Evolutionary conservation across 2,113 vertebrate species (phyloP), one percentile per base, ranked within the genome.

Genomic region (Maccullochella peelii): DNA sequence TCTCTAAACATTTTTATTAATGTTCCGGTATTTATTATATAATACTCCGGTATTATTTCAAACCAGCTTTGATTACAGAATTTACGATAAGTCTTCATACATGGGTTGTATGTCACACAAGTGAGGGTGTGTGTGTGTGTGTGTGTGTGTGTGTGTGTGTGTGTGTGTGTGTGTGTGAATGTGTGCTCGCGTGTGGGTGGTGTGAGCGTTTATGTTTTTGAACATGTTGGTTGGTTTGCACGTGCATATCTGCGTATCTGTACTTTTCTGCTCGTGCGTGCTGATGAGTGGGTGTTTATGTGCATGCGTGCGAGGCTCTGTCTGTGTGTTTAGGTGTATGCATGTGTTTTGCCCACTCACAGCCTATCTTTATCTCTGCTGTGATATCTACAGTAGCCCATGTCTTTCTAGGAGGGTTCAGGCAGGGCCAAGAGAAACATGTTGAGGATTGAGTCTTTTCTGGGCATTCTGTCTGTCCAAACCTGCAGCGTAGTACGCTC

Each of bases 321-420:
- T 73, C 25, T 63, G 44, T 81, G 81, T 80, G 77, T 85, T 65
- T 77, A 27, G 57, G 78, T 76, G 74, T 63, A 36, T 69, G 44
- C 66, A 63, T 91, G 86, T 86, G 70, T 79, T 90, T 88, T 82
- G 86, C 90, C 90, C 90, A 92, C 90, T 88, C 84, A 86, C 67
- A 77, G 40, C 54, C 88, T 93, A 93, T 93, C 88, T 90, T 93
- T 91, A 89, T 81, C 89, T 72, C 6, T 10, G 68, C 86, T 84
- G 85, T 38, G 82, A 80, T 88, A 86, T 79, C 84, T 68, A 40
- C 70, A 72, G 70, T 76, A 8, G 71, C 66, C 62, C 65, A 8
- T 63, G 33, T 81, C 76, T 79, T 79, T 81, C 83, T 40, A 14
- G 30, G 49, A 78, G 38, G 72, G 86, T 83, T 87, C 50, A 88